Conservation (phyloP, 2,888 invertebrate species). For the Apantesis nais region DNA sequence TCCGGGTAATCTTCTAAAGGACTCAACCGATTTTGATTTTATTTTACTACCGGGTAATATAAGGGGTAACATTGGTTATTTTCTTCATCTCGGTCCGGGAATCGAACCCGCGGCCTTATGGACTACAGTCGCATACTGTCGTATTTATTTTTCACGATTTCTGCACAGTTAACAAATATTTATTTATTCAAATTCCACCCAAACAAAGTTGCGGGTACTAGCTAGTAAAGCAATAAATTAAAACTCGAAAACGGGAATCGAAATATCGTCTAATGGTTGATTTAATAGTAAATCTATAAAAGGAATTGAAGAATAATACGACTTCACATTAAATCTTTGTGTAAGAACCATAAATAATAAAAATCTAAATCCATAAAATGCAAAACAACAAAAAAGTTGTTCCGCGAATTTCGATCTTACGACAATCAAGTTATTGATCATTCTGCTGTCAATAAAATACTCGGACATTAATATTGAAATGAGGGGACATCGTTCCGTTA, state of each 20-base stretch:
- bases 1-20: no score
- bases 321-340: slow-evolving; percentile 48
- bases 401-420: slow-evolving; percentile 51
- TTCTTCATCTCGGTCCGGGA: no score
- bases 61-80: no score
- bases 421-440: slow-evolving; percentile 26
- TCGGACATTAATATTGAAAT: slow-evolving; percentile 79
- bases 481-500: slow-evolving; percentile 73
- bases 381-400: slow-evolving; percentile 51
- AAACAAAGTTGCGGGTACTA: no score
- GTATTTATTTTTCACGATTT: no score
- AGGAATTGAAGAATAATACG: slow-evolving; percentile 42
- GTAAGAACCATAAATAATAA: slow-evolving; percentile 58
- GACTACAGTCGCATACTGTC: no score
- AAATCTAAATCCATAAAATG: slow-evolving; percentile 59
- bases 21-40: no score
- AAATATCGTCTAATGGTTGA: not conserved
- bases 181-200: no score
- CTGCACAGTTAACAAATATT: no score
- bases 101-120: no score
- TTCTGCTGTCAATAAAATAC: slow-evolving; percentile 40
- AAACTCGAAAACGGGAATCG: not conserved
- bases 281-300: slow-evolving; percentile 25
- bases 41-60: no score
- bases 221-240: not conserved